Percentiles rank a stretch among this genome's conserved stretches.
These are phyloP conservation scores for Polyploca ridens DNA, from an alignment of 2,888 invertebrate species.

Conservation along the genomic window DNA sequence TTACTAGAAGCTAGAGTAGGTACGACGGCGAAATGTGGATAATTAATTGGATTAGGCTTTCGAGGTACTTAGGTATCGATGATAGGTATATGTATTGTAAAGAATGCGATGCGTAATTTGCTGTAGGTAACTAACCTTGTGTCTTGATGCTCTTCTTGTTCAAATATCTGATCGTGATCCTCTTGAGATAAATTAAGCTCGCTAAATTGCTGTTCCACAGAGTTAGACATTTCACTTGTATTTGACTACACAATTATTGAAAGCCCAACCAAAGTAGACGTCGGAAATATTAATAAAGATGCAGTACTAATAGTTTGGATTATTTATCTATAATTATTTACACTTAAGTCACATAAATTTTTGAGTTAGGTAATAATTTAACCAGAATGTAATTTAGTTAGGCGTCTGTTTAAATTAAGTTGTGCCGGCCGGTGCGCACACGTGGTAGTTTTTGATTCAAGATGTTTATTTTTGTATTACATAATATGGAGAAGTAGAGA, in stretches of 20 bases:
- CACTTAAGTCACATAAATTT: conserved; percentile 20
- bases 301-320: conserved; percentile 23
- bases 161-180: conserved; percentile 90
- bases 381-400: no score
- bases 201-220: conserved; percentile 88
- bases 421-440: conserved; percentile 49
- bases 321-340: background rate
- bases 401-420: background rate
- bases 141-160: conserved; percentile 85
- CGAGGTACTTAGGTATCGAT: background rate
- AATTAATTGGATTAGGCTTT: background rate
- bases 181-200: conserved; percentile 88
- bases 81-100: no score
- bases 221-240: conserved; percentile 70
- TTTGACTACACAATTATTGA: conserved; percentile 27
- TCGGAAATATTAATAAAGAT: conserved; percentile 32
- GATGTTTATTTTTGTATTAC: conserved; percentile 71
- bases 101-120: no score
- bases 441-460: conserved; percentile 63
- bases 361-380: conserved; percentile 14
- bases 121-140: conserved; percentile 77
- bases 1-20: no score
- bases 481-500: conserved; percentile 52
- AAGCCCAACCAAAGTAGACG: conserved; percentile 1
- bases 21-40: no score